Evolutionary conservation across 2,797 vertebrate genomes (phyloP), one percentile per base, ranked within the genome.

Genomic region (Mormyrus proboscirostris): DNA sequence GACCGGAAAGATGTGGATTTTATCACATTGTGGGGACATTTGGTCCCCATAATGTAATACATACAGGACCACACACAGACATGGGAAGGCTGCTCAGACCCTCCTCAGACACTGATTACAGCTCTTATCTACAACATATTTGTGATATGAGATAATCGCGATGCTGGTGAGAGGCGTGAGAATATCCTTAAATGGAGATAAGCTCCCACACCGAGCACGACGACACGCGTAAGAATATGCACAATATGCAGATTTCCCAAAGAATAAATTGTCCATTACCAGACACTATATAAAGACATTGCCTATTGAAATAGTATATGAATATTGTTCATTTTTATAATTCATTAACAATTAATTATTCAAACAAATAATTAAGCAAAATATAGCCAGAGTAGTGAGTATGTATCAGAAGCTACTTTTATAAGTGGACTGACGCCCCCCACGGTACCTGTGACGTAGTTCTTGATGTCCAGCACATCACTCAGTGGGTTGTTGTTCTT

Each of bases 401-500:
- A 16, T 65, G 25, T 41, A 76, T 41, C 33, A 41, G 69, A 41
- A 76, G 14, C 29, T 38, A 76, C 12, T 41, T 16, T 41, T 5
- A 76, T 12, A 76, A 76, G 33, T 76, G 33, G 69, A 76, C 33
- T 76, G 69, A 76, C 2, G 4, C 4, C 33, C 33, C 69, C 33
- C 33, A 41, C 33, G 55, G 44, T 90, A 98, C 97, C 97, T 95
- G 97, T 97, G 88, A 98, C 97, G 1, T 97, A 98, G 92, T 97
- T 97, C 93, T 97, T 97, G 88, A 97, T 92, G 92, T 97, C 96
- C 90, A 97, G 94, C 93, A 96, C 96, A 8, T 97, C 97, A 91
- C 97, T 98, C 91, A 98, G 96, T 41, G 97, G 97, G 89, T 97
- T 98, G 94, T 98, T 98, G 92, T 97, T 97, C 93, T 97, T 97